Conservation (phyloP, 2,888 invertebrate species). For the Cataglyphis rosenhaueri region DNA sequence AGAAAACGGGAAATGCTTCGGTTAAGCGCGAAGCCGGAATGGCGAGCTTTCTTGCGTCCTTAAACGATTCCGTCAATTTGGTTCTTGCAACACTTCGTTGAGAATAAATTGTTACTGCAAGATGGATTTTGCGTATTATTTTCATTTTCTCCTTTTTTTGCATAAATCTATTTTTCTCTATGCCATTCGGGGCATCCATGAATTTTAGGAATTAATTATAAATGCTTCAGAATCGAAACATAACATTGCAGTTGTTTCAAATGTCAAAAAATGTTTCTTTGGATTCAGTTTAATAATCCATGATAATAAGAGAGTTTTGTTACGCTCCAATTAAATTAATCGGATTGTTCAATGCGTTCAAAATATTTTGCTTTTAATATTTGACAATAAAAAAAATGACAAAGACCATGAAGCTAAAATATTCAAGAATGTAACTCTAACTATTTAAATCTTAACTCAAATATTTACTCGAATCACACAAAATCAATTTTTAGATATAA, state of each 20-base stretch:
- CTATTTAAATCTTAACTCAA: neutral
- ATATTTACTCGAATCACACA: neutral
- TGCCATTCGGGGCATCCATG: constrained; percentile 7
- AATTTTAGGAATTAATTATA: neutral
- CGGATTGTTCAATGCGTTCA: neutral
- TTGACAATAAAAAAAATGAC: neutral
- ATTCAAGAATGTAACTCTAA: neutral
- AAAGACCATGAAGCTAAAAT: neutral
- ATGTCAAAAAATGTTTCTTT: neutral
- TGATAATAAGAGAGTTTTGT: neutral
- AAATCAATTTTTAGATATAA: neutral
- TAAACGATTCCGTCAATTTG: constrained; percentile 67
- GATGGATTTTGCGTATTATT: constrained; percentile 26
- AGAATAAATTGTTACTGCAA: constrained; percentile 61
- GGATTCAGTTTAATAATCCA: neutral
- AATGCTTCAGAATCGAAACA: neutral
- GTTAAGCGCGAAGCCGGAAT: constrained; percentile 64
- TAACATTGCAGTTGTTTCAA: neutral
- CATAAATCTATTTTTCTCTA: constrained; percentile 28
- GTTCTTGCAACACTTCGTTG: constrained; percentile 58
- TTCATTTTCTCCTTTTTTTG: constrained; percentile 11
- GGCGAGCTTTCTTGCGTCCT: constrained; percentile 61
- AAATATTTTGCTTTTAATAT: neutral
- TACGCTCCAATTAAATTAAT: neutral
- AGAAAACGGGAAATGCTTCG: constrained; percentile 62